Evolutionary conservation across 2,797 vertebrate genomes (phyloP), one percentile per base, ranked within the genome.

Genomic region (Tauraco hartlaubi): DNA sequence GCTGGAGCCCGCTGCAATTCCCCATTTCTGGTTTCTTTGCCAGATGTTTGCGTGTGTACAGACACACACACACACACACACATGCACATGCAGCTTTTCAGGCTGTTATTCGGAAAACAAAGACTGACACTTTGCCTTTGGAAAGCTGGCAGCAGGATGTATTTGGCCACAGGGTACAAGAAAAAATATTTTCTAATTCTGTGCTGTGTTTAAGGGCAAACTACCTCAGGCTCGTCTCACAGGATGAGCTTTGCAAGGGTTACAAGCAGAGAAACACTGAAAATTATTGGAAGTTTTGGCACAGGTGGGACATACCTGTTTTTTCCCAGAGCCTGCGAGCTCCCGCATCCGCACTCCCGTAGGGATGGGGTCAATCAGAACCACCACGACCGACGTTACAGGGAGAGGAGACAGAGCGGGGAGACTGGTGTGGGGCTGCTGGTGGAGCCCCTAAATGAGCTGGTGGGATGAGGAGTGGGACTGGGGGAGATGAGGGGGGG

Each of bases 341-440:
- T 41, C 13, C 39, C 1, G 0, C 29, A 5, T 20, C 10, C 29
- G 3, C 31, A 1, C 2, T 44, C 12, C 49, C 28, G 1, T 1
- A 12, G 82, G 48, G 66, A 14, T 1, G 4, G 26, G 39, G 23
- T 33, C 14, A 12, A 1, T 28, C 0, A 1, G 11, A 18, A 21
- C 54, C 19, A 11, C 39, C 10, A 1, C 0, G 15, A 3, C 22
- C 7, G 85, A 28, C 18, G 54, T 28, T 22, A 4, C 1, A 3
- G 73, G 43, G 41, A 52, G 55, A 21, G 35, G 29, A 41, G 23
- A 15, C 22, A 31, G 66, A 31, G 51, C 2, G 13, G 12, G 3
- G 35, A 22, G 37, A 13, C 4, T 1, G 22, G 19, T 5, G 87
- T 51, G 69, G 64, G 75, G 83, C 33, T 66, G 56, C 63, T 25